Evolutionary conservation across 2,113 vertebrate genomes (phyloP).

Genomic region (Cyanoderma ruficeps): DNA sequence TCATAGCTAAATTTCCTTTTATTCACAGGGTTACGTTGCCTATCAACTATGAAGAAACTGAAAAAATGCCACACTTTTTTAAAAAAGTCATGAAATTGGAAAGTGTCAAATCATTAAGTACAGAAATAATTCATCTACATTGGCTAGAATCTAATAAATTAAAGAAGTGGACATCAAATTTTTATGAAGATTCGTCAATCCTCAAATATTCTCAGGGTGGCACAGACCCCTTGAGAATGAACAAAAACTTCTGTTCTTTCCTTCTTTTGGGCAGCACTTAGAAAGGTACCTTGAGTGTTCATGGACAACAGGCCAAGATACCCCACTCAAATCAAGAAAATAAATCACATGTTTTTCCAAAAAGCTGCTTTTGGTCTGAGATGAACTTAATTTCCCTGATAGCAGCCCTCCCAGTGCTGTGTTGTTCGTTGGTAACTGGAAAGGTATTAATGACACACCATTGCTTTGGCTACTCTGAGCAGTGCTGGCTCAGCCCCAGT

Average conservation of each 20-base stretch:
- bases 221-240: not conserved
- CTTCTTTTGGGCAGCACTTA: not conserved
- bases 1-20: not conserved
- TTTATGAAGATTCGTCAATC: not conserved
- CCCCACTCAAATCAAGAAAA: rapidly evolving
- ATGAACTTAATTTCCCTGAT: not conserved
- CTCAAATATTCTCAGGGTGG: not conserved
- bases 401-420: not conserved
- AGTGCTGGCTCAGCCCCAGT: not conserved
- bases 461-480: not conserved
- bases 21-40: not conserved
- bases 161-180: not conserved
- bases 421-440: not conserved
- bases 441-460: not conserved
- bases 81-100: not conserved
- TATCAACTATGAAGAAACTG: not conserved
- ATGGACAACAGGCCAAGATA: not conserved
- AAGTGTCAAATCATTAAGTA: not conserved
- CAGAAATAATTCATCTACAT: rapidly evolving
- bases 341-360: not conserved
- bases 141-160: not conserved
- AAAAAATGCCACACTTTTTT: not conserved
- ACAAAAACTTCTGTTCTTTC: not conserved
- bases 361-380: not conserved
- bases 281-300: not conserved